These are phyloP conservation scores for Corbicula japonica DNA, from an alignment of 2,888 invertebrate species.

Conservation along the genomic window DNA sequence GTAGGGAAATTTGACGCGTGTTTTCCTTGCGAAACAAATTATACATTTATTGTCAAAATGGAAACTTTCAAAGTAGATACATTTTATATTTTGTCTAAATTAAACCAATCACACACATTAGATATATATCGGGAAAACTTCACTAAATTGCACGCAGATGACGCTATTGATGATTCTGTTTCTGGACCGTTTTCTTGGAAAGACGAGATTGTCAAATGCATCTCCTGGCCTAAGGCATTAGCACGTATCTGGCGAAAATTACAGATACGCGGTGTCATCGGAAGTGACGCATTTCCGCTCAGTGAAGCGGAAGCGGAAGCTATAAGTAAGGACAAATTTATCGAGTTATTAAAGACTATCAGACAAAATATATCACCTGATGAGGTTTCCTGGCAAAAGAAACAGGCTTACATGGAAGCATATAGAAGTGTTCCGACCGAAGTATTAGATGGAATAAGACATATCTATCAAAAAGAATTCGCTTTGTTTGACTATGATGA, in stretches of 20 bases:
- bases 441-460: conserved; percentile 25
- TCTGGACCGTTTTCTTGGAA: conserved; percentile 43
- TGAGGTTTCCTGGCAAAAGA: conserved; percentile 19
- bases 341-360: conserved; percentile 18
- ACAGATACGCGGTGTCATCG: conserved; percentile 57
- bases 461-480: conserved; percentile 47
- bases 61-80: conserved; percentile 67
- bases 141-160: conserved; percentile 30
- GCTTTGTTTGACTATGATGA: conserved; percentile 43
- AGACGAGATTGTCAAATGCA: conserved; percentile 35
- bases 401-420: conserved; percentile 25
- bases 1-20: conserved; percentile 32
- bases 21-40: conserved; percentile 42
- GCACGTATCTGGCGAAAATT: conserved; percentile 57
- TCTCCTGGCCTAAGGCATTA: conserved; percentile 51
- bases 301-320: conserved; percentile 37
- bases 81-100: conserved; percentile 22
- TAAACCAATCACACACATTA: conserved; percentile 36
- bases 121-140: conserved; percentile 16
- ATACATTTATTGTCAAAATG: conserved; percentile 69
- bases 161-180: conserved; percentile 54
- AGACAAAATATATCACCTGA: neutral
- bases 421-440: conserved; percentile 27
- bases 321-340: conserved; percentile 22
- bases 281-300: conserved; percentile 37